Evolutionary conservation across 2,113 vertebrate genomes (phyloP).

Genomic region (Isichthys henryi): DNA sequence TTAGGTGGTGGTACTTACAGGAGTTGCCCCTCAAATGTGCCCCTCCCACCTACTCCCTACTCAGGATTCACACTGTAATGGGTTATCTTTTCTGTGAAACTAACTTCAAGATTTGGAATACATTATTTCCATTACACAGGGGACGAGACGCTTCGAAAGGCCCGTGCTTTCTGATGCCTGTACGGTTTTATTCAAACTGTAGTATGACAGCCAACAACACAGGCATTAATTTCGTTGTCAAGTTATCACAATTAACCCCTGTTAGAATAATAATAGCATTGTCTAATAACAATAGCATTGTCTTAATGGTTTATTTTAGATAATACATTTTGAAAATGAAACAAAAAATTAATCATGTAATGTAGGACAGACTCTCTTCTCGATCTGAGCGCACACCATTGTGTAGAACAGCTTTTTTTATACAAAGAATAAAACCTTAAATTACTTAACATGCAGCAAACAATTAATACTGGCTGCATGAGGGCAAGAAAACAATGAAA

Average conservation of each 20-base stretch:
- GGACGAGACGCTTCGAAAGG: not conserved
- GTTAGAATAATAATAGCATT: not conserved
- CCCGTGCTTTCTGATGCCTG: not conserved
- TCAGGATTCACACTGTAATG: not conserved
- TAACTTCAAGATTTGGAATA: not conserved
- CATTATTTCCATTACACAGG: not conserved
- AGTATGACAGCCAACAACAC: not conserved
- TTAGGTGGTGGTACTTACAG: not conserved
- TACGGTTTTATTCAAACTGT: not conserved
- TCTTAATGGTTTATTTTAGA: conserved; percentile 2
- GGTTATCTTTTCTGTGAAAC: not conserved
- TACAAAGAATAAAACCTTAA: not conserved
- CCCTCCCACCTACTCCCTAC: not conserved
- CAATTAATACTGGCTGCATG: not conserved
- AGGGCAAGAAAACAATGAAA: not conserved
- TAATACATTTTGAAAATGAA: not conserved
- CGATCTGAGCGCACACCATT: not conserved
- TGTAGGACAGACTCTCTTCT: not conserved
- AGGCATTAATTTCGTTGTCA: not conserved
- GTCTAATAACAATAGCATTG: not conserved
- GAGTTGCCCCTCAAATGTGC: not conserved
- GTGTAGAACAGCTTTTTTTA: not conserved
- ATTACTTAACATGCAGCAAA: not conserved
- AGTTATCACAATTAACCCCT: not conserved
- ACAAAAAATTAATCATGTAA: not conserved